Percentiles rank a stretch among this genome's conserved stretches.
These are phyloP conservation scores for Diplosoma virens DNA, from an alignment of 23 tunicate species.

Conservation along the genomic window DNA sequence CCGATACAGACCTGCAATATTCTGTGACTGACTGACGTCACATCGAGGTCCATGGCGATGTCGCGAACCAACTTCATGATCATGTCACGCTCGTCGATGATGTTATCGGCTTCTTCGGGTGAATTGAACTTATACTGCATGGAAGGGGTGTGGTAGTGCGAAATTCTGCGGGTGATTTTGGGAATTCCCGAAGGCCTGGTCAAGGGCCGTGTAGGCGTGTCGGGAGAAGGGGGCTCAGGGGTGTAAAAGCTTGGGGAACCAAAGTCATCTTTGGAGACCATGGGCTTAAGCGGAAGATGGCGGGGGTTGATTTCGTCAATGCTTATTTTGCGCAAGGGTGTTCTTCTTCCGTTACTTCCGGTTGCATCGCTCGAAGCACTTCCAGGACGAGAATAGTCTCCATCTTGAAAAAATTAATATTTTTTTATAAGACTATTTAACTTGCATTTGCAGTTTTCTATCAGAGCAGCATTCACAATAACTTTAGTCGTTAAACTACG, in stretches of 20 bases:
- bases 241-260: conserved; percentile 83
- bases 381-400: conserved; percentile 29
- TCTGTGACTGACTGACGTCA: conserved; percentile 88
- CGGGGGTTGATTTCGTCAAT: conserved; percentile 76
- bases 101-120: conserved; percentile 2
- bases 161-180: conserved; percentile 62
- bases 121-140: neutral
- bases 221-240: conserved; percentile 49
- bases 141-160: conserved; percentile 63
- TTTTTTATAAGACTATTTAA: no score
- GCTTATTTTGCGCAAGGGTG: conserved; percentile 78
- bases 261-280: conserved; percentile 74
- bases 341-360: conserved; percentile 62
- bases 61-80: conserved; percentile 91
- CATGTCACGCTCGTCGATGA: conserved; percentile 96
- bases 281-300: conserved; percentile 76
- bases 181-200: neutral
- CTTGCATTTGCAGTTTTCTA: no score
- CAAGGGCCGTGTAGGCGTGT: neutral
- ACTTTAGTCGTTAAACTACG: no score
- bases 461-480: no score
- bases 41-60: conserved; percentile 89
- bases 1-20: conserved; percentile 71
- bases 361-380: conserved; percentile 43
- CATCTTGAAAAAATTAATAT: conserved; percentile 4